Evolutionary conservation across 2,888 invertebrate species (phyloP).

Genomic region (Timandra comae): DNA sequence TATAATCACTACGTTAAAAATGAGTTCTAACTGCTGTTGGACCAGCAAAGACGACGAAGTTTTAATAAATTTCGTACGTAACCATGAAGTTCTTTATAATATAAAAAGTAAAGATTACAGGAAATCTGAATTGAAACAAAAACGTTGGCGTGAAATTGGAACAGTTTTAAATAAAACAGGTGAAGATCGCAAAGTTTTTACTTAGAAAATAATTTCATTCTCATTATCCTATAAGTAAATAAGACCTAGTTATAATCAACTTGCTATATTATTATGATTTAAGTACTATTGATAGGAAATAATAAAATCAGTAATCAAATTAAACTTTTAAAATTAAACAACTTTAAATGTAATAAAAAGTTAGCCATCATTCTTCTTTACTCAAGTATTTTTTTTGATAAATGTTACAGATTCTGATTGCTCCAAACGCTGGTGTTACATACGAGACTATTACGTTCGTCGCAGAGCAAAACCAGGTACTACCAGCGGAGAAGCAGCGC

Average conservation of each 20-base stretch:
- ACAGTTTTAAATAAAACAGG: slow-evolving; percentile 1
- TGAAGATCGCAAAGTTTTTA: no score
- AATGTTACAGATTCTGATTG: slow-evolving; percentile 23
- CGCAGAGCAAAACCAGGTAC: slow-evolving; percentile 28
- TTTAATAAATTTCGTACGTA: slow-evolving; percentile 4
- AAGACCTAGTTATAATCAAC: no score
- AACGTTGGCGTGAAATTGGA: slow-evolving; percentile 4
- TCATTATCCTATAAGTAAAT: not conserved
- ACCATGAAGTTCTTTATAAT: not conserved
- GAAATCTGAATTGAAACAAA: not conserved
- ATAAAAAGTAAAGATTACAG: no score
- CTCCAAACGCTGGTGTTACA: slow-evolving; percentile 32
- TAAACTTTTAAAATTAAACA: no score
- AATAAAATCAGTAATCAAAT: no score
- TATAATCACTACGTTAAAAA: not conserved
- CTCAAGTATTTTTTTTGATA: no score
- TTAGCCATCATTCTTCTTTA: no score
- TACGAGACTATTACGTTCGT: slow-evolving; percentile 36
- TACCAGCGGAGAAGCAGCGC: slow-evolving; percentile 30
- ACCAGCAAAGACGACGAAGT: slow-evolving; percentile 4
- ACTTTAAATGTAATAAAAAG: no score
- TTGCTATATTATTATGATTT: not conserved
- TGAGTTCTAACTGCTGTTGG: slow-evolving; percentile 2
- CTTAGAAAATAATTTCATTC: slow-evolving; percentile 1
- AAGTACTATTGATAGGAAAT: slow-evolving; percentile 12